Conservation (phyloP, 2,113 vertebrate species). For the Bubo blakistoni region DNA sequence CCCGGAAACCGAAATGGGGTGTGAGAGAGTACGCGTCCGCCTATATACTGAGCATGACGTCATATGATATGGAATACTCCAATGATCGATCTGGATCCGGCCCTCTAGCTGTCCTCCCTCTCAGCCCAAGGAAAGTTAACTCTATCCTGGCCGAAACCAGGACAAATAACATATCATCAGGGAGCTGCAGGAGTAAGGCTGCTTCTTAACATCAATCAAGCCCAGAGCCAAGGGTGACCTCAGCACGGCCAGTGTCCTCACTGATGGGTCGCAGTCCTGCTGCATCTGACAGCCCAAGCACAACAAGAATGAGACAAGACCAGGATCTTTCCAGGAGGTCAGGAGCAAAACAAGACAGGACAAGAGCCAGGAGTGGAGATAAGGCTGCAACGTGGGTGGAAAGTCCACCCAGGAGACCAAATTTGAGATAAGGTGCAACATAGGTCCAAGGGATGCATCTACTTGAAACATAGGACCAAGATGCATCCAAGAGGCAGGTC, state of each 20-base stretch:
- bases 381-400: background rate
- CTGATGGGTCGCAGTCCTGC: background rate
- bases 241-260: accelerated
- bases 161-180: background rate
- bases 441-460: background rate
- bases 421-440: background rate
- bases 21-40: too few relatives aligned
- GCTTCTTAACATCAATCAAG: background rate
- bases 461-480: background rate
- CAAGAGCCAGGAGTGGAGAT: background rate
- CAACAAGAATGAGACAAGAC: background rate
- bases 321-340: background rate
- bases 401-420: background rate
- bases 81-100: too few relatives aligned
- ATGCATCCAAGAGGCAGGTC: background rate
- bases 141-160: too few relatives aligned
- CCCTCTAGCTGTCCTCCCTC: too few relatives aligned
- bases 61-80: too few relatives aligned
- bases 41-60: too few relatives aligned
- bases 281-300: accelerated
- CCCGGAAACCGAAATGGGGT: too few relatives aligned
- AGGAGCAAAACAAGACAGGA: background rate
- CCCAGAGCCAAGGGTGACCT: background rate
- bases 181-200: background rate
- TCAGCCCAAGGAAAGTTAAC: too few relatives aligned